Evolutionary conservation across 2,113 vertebrate genomes (phyloP), one percentile per base, ranked within the genome.

Genomic region (Motacilla tschutschensis): DNA sequence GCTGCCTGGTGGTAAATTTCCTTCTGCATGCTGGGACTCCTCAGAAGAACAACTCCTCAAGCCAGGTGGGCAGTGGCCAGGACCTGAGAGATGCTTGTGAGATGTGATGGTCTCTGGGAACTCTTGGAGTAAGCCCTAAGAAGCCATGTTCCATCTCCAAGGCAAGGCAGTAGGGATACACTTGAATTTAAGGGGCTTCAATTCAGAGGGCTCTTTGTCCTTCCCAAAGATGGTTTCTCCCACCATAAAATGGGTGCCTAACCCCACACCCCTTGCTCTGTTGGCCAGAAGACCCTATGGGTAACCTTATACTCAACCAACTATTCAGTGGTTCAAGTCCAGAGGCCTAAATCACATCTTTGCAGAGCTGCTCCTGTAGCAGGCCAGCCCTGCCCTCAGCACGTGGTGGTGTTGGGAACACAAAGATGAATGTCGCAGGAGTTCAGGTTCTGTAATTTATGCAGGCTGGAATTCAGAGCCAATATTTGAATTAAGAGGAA

Each of bases 391-490:
- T 64, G 63, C 24, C 38, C 54, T 69, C 36, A 24, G 51, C 65
- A 63, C 1, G 1, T 4, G 20, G n/a, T 33, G 12, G 7, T 41
- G 44, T 25, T 1, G 0, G 40, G 59, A 78, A 10, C 79, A 51
- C 0, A 2, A 51, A 35, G n/a, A 24, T 35, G 62, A 85, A 17
- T 5, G 29, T 29, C 65, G 53, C 26, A 57, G 58, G 62, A 64
- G 44, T 40, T 81, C 29, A 36, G 31, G 20, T 28, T 28, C 22
- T 9, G 21, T 22, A 5, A 71, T 74, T 76, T 13, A 29, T 46
- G 46, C 40, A 35, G 59, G 20, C 18, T 43, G 51, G n/a, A 35
- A 76, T 53, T 63, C 33, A 33, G 31, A 75, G 14, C 0, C 1
- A 76, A 4, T 51, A 22, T 41, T 35, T 26, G 38, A 62, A 62